Percentiles rank a stretch among this genome's conserved stretches.
phyloP scores from a whole-genome alignment of 2,888 invertebrate genomes.

The Pemphredon lugubris region DNA sequence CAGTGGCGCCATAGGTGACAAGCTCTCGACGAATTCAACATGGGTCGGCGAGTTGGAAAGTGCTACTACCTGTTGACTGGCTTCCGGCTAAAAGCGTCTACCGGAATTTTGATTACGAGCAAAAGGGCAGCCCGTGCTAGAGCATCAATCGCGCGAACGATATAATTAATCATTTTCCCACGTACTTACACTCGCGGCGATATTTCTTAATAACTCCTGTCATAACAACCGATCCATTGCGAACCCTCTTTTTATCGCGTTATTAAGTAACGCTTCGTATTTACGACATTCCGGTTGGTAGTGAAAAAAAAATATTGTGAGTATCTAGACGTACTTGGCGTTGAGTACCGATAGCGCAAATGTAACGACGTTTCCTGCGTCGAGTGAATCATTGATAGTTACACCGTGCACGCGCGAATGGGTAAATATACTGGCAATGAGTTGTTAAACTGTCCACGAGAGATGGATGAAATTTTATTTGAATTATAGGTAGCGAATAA shows the following conservation, averaged over 20 bases:
- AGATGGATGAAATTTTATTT: too few relatives aligned
- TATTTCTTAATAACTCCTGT: constrained; percentile 19
- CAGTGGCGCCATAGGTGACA: constrained; percentile 7
- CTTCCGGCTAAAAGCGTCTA: constrained; percentile 40
- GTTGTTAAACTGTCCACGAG: too few relatives aligned
- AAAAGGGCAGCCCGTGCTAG: constrained; percentile 15
- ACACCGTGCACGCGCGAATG: background rate
- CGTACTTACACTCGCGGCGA: background rate
- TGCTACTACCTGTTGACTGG: constrained; percentile 46
- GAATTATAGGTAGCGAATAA: too few relatives aligned
- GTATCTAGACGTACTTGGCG: background rate
- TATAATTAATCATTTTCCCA: constrained; percentile 47
- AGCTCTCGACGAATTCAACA: constrained; percentile 13
- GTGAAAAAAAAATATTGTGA: background rate
- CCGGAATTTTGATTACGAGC: constrained; percentile 34
- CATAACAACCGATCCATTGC: constrained; percentile 11
- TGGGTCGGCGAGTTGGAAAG: constrained; percentile 16
- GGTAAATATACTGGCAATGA: too few relatives aligned
- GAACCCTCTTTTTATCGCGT: background rate
- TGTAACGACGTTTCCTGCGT: background rate
- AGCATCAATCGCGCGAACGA: constrained; percentile 12
- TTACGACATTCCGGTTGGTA: background rate
- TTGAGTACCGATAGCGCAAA: background rate
- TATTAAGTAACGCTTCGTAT: constrained; percentile 1
- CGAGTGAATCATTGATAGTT: constrained; percentile 20